Percentiles rank a stretch among this genome's conserved stretches.
Conservation (phyloP, 2,113 vertebrate genomes). For the Oryzias curvinotus region DNA sequence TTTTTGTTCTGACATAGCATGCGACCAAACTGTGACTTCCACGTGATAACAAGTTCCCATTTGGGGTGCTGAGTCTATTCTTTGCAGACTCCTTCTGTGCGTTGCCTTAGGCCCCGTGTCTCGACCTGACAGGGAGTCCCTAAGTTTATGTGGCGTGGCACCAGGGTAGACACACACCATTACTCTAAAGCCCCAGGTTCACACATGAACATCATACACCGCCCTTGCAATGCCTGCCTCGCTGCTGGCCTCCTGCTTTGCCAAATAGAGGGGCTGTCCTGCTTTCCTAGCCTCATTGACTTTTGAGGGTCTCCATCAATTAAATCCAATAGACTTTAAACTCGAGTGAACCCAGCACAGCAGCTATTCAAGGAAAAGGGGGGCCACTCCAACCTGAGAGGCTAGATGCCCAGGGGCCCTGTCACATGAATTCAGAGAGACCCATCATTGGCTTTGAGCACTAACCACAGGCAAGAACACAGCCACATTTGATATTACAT, state of each 20-base stretch:
- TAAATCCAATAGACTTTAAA: conserved; percentile 68
- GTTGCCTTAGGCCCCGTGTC: conserved; percentile 46
- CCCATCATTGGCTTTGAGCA: conserved; percentile 30
- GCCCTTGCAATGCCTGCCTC: conserved; percentile 41
- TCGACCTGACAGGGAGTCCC: conserved; percentile 62
- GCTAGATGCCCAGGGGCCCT: conserved; percentile 17
- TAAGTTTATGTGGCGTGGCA: conserved; percentile 71
- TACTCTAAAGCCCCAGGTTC: conserved; percentile 65
- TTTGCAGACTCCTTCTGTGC: conserved; percentile 53
- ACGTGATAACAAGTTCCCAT: conserved; percentile 31
- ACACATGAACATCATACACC: conserved; percentile 62
- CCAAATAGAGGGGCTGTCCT: conserved; percentile 66
- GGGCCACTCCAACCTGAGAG: conserved; percentile 40
- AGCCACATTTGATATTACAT: conserved; percentile 29
- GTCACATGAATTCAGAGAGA: conserved; percentile 40
- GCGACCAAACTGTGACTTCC: conserved; percentile 31
- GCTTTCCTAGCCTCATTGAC: conserved; percentile 71
- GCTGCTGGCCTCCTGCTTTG: conserved; percentile 62
- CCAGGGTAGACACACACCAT: conserved; percentile 69
- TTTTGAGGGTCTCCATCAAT: conserved; percentile 73
- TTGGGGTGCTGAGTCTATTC: conserved; percentile 44
- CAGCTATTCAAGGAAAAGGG: conserved; percentile 46
- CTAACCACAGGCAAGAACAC: conserved; percentile 28
- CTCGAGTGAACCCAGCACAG: conserved; percentile 48
- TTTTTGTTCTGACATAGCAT: conserved; percentile 19